Conservation (phyloP, 2,113 vertebrate species). For the Channa maculata region DNA sequence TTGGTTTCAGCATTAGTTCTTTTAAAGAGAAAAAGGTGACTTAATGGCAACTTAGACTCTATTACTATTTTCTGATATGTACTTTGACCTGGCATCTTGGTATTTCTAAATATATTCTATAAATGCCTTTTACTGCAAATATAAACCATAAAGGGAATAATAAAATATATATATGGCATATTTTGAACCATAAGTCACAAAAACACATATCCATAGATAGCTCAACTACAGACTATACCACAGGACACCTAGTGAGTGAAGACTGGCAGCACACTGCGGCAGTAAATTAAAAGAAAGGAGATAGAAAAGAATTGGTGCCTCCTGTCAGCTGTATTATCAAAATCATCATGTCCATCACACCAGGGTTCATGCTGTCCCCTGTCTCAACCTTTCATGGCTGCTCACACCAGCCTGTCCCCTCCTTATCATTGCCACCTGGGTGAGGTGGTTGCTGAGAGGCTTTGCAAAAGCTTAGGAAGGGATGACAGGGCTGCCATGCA, state of each 20-base stretch:
- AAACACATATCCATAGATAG: slow-evolving; percentile 4
- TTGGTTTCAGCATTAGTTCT: too few relatives aligned
- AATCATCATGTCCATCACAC: slow-evolving; percentile 40
- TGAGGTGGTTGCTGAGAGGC: background rate
- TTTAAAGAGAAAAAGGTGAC: too few relatives aligned
- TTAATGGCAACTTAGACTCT: too few relatives aligned
- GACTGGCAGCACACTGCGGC: slow-evolving; percentile 25
- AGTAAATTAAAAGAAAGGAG: slow-evolving; percentile 22
- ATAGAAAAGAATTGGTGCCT: background rate
- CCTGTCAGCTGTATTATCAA: slow-evolving; percentile 28
- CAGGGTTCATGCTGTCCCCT: slow-evolving; percentile 17
- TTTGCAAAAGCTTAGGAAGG: background rate
- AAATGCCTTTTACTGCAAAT: too few relatives aligned
- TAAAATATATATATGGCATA: background rate
- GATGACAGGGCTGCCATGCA: background rate
- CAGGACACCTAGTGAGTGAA: slow-evolving; percentile 5
- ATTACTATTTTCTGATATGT: too few relatives aligned
- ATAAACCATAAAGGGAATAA: background rate
- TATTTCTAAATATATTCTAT: too few relatives aligned
- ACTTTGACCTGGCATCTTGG: too few relatives aligned
- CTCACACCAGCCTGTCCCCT: background rate
- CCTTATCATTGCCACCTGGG: background rate
- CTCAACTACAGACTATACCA: background rate
- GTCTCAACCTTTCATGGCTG: slow-evolving; percentile 4
- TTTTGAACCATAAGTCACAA: background rate